A percentile compares a stretch with the other conserved stretches of the same genome.
Evolutionary conservation across 2,113 vertebrate genomes (phyloP).

Genomic region (Petaurus breviceps): DNA sequence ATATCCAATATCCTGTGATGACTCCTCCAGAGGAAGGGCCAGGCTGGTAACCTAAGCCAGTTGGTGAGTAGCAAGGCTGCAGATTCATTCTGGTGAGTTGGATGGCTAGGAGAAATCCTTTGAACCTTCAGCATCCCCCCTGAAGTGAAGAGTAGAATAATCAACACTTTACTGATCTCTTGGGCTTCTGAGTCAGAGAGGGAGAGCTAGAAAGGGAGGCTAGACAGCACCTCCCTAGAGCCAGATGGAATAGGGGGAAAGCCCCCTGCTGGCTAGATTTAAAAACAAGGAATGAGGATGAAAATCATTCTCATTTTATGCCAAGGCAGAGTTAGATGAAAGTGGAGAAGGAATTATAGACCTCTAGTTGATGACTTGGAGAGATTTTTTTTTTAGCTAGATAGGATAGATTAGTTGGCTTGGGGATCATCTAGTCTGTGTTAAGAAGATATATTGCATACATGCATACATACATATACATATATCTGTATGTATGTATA

Average conservation of each 20-base stretch:
- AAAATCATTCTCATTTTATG: neutral
- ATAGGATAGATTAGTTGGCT: neutral
- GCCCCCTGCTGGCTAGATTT: neutral
- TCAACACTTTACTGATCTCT: neutral
- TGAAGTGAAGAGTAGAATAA: neutral
- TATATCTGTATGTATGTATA: fast-evolving
- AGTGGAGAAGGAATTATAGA: neutral
- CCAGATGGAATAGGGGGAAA: neutral
- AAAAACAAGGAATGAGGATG: neutral
- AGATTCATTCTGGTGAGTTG: neutral
- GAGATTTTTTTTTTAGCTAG: neutral
- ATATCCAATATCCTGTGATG: neutral
- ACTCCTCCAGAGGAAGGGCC: neutral
- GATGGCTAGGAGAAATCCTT: neutral
- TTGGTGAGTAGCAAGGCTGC: neutral
- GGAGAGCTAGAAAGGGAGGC: neutral
- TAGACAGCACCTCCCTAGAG: neutral
- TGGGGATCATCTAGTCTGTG: neutral
- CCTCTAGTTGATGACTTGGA: neutral
- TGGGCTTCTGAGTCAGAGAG: neutral
- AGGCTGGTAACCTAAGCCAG: neutral
- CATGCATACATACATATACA: neutral
- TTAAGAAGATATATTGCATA: neutral
- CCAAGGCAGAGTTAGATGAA: neutral
- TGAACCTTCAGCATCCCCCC: neutral